Percentiles rank a stretch among this genome's conserved stretches.
These are phyloP conservation scores for Pitangus sulphuratus DNA, from an alignment of 2,797 vertebrate genomes.

Conservation along the genomic window DNA sequence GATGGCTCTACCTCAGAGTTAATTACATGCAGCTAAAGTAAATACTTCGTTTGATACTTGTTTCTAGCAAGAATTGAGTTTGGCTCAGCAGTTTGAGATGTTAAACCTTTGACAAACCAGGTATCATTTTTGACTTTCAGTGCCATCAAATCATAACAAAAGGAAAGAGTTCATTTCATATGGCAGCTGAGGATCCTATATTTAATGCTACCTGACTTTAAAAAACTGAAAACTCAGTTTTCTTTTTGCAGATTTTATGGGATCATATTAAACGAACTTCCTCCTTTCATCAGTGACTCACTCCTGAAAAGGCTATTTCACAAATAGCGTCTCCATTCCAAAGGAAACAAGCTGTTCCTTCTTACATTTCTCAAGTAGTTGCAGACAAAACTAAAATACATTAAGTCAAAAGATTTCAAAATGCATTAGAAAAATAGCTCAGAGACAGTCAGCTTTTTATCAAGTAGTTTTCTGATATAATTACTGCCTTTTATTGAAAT, in stretches of 20 bases:
- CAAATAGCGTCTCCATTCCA: not conserved
- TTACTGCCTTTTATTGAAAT: conserved; percentile 1
- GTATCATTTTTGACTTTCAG: not conserved
- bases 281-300: conserved; percentile 36
- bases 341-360: conserved; percentile 42
- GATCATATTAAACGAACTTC: conserved; percentile 17
- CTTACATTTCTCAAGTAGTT: conserved; percentile 24
- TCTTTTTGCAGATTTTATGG: conserved; percentile 5
- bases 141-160: not conserved
- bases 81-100: not conserved
- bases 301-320: conserved; percentile 31
- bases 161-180: not conserved
- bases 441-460: conserved; percentile 10
- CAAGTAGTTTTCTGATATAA: not conserved
- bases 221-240: not conserved
- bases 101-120: not conserved
- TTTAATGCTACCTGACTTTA: not conserved
- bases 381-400: conserved; percentile 30
- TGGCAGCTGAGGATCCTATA: not conserved
- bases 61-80: not conserved
- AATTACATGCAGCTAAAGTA: not conserved
- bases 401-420: conserved; percentile 40
- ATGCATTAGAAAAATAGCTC: not conserved
- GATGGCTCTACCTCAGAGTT: not conserved
- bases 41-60: not conserved